Evolutionary conservation across 2,113 vertebrate genomes (phyloP), one percentile per base, ranked within the genome.

Genomic region (Sterrhoptilus dennistouni): DNA sequence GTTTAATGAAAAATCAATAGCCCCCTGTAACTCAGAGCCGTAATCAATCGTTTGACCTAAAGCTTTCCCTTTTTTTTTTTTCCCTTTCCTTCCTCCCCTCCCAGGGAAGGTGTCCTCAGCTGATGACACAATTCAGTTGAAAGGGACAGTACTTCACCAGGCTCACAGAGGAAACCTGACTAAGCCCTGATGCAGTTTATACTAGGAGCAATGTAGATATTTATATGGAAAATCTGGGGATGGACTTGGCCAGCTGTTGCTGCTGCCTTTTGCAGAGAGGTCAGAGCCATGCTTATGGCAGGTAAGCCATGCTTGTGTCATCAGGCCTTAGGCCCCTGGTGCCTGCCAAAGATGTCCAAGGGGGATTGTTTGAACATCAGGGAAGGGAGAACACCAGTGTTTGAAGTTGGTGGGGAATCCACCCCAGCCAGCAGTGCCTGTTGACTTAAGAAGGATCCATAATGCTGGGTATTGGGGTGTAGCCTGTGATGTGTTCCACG

Each of bases 1-100:
- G 93, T 96, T 97, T 99, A 99, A 99, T 99, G 98, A 98, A 98
- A 99, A 99, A 99, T 99, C 99, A 98, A 99, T 99, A 98, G 96
- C 93, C 96, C 97, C 83, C 97, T 95, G 96, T 98, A 96, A 98
- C 94, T 98, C 97, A 97, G 97, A 98, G 98, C 92, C 2, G 52
- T 95, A 97, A 97, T 98, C 98, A 97, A 96, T 98, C 45, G 54
- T 98, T 98, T 98, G 97, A 98, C 98, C 98, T 96, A 96, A 95
- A 93, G 95, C 96, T 96, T 97, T 95, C 93, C 76, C 89, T 92
- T 93, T 96, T 90, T 96, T 89, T 91, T 60, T 66, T 36, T 60
- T 14, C 14, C 12, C 24, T 79, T 61, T 52, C 19, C 24, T 3
- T 11, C 79, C 72, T 84, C 64, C 64, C 38, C 57, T 96, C 25